These are phyloP conservation scores for Xestia sexstrigata DNA, from an alignment of 2,888 invertebrate genomes.

Conservation along the genomic window DNA sequence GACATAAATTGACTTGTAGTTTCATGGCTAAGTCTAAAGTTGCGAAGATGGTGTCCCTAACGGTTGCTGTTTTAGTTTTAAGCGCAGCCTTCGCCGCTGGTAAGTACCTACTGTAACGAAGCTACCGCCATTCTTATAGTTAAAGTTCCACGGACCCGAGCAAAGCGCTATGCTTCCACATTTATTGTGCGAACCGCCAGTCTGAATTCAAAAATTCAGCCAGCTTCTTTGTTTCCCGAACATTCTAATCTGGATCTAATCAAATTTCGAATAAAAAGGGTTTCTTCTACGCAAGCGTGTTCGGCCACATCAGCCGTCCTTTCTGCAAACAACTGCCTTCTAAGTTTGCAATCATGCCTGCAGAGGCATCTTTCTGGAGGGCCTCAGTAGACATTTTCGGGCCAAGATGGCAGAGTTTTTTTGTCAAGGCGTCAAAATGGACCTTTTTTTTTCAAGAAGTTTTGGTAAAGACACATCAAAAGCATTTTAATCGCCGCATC, in stretches of 20 bases:
- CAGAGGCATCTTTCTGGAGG: not conserved
- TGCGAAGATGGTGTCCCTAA: conserved; percentile 23
- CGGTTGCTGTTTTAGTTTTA: conserved; percentile 17
- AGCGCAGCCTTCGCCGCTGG: conserved; percentile 25
- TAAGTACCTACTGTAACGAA: conserved; percentile 12
- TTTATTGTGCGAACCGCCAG: too few relatives aligned
- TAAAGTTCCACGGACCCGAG: too few relatives aligned
- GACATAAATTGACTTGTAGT: conserved; percentile 18
- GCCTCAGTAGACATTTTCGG: not conserved
- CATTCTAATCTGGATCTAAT: too few relatives aligned
- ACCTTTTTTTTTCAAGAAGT: not conserved
- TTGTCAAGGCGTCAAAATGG: not conserved
- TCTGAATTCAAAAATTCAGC: too few relatives aligned
- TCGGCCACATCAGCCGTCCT: too few relatives aligned
- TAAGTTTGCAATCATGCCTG: too few relatives aligned
- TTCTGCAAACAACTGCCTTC: too few relatives aligned
- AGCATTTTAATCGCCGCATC: not conserved
- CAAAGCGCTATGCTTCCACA: too few relatives aligned
- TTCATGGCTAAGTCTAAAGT: not conserved
- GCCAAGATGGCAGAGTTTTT: not conserved
- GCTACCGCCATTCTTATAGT: too few relatives aligned
- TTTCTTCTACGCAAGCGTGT: too few relatives aligned
- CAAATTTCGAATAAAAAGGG: too few relatives aligned
- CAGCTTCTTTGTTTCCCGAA: too few relatives aligned
- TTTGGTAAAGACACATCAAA: not conserved